These are phyloP conservation scores for Nannobrachium achirus DNA, from an alignment of 2,113 vertebrate genomes.

Conservation along the genomic window DNA sequence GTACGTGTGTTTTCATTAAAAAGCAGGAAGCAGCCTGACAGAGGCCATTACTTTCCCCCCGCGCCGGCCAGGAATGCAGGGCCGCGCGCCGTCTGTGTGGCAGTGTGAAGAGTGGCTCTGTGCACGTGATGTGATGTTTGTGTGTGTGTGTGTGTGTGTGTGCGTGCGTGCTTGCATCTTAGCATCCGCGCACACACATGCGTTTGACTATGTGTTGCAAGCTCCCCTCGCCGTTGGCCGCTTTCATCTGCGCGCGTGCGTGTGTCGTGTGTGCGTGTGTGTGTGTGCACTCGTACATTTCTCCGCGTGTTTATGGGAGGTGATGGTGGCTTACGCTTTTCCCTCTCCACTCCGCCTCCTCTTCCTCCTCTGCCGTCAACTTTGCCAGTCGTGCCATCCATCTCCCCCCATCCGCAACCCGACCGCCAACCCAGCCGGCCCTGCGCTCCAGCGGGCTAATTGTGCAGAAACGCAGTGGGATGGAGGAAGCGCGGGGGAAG, in stretches of 20 bases:
- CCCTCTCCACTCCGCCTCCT: slow-evolving; percentile 29
- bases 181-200: too few species aligned
- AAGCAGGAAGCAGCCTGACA: slow-evolving; percentile 63
- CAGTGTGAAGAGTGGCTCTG: background rate
- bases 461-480: slow-evolving; percentile 65
- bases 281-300: background rate
- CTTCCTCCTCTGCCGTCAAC: slow-evolving; percentile 58
- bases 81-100: slow-evolving; percentile 14
- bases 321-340: slow-evolving; percentile 25
- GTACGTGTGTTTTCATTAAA: slow-evolving; percentile 69
- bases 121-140: slow-evolving; percentile 6
- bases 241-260: background rate
- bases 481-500: slow-evolving; percentile 42
- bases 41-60: slow-evolving; percentile 60
- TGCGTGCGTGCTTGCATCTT: background rate
- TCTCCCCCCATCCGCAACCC: slow-evolving; percentile 64
- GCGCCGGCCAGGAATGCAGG: background rate
- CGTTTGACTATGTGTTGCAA: too few species aligned
- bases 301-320: background rate
- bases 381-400: slow-evolving; percentile 64
- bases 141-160: slow-evolving; percentile 7
- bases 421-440: slow-evolving; percentile 41
- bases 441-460: slow-evolving; percentile 69
- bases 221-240: too few species aligned
- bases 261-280: slow-evolving; percentile 10